Conservation (phyloP, 1,140 invertebrate genomes). For the Drosophila triauraria region DNA sequence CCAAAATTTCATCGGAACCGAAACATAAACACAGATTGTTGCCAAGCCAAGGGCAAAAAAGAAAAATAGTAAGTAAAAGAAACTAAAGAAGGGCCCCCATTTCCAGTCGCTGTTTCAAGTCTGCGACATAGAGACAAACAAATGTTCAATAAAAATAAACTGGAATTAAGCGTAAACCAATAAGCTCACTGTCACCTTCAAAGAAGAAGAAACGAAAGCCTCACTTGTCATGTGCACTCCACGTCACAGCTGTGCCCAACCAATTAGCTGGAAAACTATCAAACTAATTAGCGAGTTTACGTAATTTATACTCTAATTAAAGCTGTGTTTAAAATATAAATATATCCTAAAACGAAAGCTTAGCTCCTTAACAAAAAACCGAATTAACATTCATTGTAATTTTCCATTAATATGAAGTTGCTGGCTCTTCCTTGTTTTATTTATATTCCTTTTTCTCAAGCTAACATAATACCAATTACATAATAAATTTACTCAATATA, state of each 20-base stretch:
- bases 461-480: too few relatives aligned
- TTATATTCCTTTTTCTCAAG: too few relatives aligned
- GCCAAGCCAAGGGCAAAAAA: conserved; percentile 36
- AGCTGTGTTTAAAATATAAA: background rate
- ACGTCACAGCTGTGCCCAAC: background rate
- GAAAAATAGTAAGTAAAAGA: conserved; percentile 19
- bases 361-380: too few relatives aligned
- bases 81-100: conserved; percentile 34
- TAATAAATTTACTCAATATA: too few relatives aligned
- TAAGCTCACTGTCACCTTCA: conserved; percentile 55
- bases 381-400: too few relatives aligned
- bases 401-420: too few relatives aligned
- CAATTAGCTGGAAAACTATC: conserved; percentile 2
- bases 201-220: conserved; percentile 51
- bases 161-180: conserved; percentile 80
- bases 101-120: conserved; percentile 17
- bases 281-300: background rate
- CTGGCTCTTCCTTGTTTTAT: too few relatives aligned
- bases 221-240: background rate
- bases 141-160: conserved; percentile 76
- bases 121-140: conserved; percentile 27
- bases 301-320: too few relatives aligned
- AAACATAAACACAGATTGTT: conserved; percentile 41
- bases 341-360: background rate
- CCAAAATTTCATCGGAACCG: conserved; percentile 30